A percentile compares a stretch with the other conserved stretches of the same genome.
Evolutionary conservation across 2,113 vertebrate genomes (phyloP).

Genomic region (Ciconia stormi): DNA sequence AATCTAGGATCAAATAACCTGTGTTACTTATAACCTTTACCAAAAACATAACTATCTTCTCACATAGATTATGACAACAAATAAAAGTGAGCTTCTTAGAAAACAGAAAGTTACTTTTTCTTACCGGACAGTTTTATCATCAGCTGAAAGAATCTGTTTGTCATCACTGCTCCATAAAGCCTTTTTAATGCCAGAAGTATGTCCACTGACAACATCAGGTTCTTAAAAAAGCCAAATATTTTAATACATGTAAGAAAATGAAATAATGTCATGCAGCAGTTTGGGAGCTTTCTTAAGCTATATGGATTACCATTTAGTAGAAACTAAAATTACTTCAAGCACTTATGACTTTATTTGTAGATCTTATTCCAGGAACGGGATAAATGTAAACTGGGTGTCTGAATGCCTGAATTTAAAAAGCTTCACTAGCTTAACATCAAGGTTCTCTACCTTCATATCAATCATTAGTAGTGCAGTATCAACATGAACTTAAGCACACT

Average conservation of each 20-base stretch:
- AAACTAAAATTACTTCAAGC: background rate
- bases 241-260: background rate
- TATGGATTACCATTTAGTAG: background rate
- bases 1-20: background rate
- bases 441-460: background rate
- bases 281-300: background rate
- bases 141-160: constrained; percentile 93
- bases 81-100: background rate
- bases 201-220: constrained; percentile 89
- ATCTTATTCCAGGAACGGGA: background rate
- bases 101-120: background rate
- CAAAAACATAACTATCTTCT: background rate
- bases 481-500: background rate
- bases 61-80: background rate
- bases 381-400: background rate
- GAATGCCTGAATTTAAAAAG: background rate
- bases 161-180: constrained; percentile 95
- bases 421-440: background rate
- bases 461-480: background rate
- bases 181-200: constrained; percentile 95
- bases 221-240: constrained; percentile 75
- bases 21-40: background rate
- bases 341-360: background rate
- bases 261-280: background rate
- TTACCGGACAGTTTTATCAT: constrained; percentile 96